A percentile compares a stretch with the other conserved stretches of the same genome.
Conservation (phyloP, 2,888 invertebrate genomes). For the Taenaris catops region DNA sequence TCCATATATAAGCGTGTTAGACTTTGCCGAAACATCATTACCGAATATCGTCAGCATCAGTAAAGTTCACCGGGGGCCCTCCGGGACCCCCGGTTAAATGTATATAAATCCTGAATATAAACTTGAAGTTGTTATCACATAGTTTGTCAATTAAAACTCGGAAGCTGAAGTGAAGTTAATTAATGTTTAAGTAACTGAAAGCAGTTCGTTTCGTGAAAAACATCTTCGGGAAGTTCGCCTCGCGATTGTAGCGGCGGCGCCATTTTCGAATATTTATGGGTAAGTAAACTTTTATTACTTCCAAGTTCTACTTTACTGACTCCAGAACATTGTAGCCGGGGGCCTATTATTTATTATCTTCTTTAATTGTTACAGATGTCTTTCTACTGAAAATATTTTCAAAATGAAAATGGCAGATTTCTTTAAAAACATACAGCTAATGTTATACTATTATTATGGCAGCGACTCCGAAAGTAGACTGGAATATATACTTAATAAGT, state of each 20-base stretch:
- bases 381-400: constrained; percentile 6
- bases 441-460: not conserved
- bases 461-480: not conserved
- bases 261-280: constrained; percentile 32
- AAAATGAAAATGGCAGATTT: constrained; percentile 2
- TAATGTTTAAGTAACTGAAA: constrained; percentile 44
- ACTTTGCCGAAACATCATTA: constrained; percentile 43
- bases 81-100: constrained; percentile 41
- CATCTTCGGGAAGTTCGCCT: constrained; percentile 31
- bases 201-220: constrained; percentile 33
- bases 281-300: constrained; percentile 33
- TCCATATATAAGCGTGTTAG: constrained; percentile 56
- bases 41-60: constrained; percentile 47
- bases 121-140: constrained; percentile 31
- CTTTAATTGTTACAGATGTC: constrained; percentile 29
- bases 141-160: constrained; percentile 50
- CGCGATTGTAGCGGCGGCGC: constrained; percentile 24
- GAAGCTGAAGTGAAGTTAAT: constrained; percentile 40
- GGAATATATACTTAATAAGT: constrained; percentile 5
- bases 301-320: constrained; percentile 17
- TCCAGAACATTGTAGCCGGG: constrained; percentile 13
- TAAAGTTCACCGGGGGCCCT: constrained; percentile 55
- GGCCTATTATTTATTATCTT: constrained; percentile 20
- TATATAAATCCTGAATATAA: no score
- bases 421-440: not conserved